Conservation (phyloP, 2,888 invertebrate species). For the Horisme vitalbata region DNA sequence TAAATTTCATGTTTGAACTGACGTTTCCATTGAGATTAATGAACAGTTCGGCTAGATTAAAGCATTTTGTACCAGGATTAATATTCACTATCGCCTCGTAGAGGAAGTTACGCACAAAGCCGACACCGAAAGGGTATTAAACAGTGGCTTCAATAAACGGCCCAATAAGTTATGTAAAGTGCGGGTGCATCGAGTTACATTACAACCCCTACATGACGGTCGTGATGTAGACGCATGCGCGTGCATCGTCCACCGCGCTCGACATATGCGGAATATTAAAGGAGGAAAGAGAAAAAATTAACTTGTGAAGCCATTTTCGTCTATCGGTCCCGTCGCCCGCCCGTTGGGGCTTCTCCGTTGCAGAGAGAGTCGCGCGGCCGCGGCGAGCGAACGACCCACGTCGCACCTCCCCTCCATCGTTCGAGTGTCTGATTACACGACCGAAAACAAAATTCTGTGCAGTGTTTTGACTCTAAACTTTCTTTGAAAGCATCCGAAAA, state of each 20-base stretch:
- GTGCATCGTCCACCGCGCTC: slow-evolving; percentile 72
- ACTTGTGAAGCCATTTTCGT: slow-evolving; percentile 83
- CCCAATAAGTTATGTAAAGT: slow-evolving; percentile 82
- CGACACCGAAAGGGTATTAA: slow-evolving; percentile 78
- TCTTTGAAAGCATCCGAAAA: slow-evolving; percentile 4
- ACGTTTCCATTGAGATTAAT: slow-evolving; percentile 63
- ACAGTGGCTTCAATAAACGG: slow-evolving; percentile 77
- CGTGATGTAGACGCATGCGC: slow-evolving; percentile 73
- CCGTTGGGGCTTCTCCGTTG: slow-evolving; percentile 62
- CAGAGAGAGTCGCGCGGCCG: slow-evolving; percentile 72
- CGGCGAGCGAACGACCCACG: slow-evolving; percentile 53
- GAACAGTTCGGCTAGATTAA: slow-evolving; percentile 54
- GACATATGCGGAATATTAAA: slow-evolving; percentile 83
- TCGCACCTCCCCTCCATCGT: slow-evolving; percentile 34
- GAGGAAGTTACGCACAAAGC: slow-evolving; percentile 73
- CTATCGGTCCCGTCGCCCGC: slow-evolving; percentile 75
- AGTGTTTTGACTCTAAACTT: slow-evolving; percentile 42
- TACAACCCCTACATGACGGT: slow-evolving; percentile 69
- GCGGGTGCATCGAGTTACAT: slow-evolving; percentile 79
- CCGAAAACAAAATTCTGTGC: slow-evolving; percentile 60
- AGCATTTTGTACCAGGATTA: slow-evolving; percentile 67
- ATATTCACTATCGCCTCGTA: slow-evolving; percentile 57
- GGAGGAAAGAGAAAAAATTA: slow-evolving; percentile 83
- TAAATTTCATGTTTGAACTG: slow-evolving; percentile 35
- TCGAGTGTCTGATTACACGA: slow-evolving; percentile 59